Evolutionary conservation across 92 coral and sea anemone genomes (phyloP).

Genomic region (Phenganax marumi): DNA sequence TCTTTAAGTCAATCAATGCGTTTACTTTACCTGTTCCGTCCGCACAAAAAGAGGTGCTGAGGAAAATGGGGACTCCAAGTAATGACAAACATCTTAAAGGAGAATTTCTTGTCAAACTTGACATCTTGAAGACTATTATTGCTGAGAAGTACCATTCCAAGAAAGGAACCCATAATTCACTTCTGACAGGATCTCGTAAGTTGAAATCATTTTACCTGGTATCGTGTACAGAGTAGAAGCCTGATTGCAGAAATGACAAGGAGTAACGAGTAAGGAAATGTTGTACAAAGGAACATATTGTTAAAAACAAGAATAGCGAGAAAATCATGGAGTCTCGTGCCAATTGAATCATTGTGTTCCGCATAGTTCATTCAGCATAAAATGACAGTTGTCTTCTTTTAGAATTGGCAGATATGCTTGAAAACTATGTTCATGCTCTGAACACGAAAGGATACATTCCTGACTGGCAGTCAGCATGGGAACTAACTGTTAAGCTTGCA

Average conservation of each 20-base stretch:
- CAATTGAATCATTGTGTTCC: no score
- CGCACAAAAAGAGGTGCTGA: conserved; percentile 12
- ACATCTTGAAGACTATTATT: conserved; percentile 37
- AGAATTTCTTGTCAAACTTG: conserved; percentile 35
- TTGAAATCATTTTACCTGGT: background rate
- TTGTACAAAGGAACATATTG: no score
- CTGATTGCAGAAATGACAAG: no score
- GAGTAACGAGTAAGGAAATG: no score
- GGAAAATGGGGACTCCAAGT: conserved; percentile 33
- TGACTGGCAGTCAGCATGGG: conserved; percentile 47
- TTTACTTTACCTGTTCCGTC: conserved; percentile 43
- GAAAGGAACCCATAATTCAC: conserved; percentile 29
- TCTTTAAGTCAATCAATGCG: conserved; percentile 37
- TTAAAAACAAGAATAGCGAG: no score
- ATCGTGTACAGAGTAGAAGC: background rate
- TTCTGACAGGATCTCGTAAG: conserved; percentile 42
- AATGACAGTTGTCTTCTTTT: background rate
- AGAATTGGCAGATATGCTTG: conserved; percentile 43
- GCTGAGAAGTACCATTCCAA: conserved; percentile 39
- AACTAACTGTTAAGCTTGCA: conserved; percentile 34
- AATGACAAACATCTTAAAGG: conserved; percentile 29
- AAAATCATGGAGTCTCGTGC: no score
- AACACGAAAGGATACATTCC: conserved; percentile 42
- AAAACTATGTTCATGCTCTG: conserved; percentile 25
- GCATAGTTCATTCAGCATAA: background rate